Percentiles rank a stretch among this genome's conserved stretches.
Conservation (phyloP, 2,797 vertebrate species). For the Semaprochilodus insignis region DNA sequence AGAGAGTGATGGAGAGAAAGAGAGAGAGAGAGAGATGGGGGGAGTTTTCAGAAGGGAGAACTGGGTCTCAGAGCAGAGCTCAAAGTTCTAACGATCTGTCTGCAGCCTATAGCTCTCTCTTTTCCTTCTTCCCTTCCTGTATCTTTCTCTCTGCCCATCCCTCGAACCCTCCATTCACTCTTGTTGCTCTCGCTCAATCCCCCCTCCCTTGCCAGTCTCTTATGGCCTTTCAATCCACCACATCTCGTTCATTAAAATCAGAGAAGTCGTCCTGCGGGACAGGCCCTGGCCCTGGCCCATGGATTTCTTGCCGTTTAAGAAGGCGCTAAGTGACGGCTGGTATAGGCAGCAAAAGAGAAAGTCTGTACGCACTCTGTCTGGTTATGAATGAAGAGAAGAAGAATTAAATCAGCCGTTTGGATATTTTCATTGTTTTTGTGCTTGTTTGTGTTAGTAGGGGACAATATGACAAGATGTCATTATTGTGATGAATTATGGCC, state of each 20-base stretch:
- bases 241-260: slow-evolving; percentile 54
- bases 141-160: slow-evolving; percentile 24
- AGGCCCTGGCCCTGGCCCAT: slow-evolving; percentile 22
- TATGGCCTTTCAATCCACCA: slow-evolving; percentile 29
- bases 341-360: background rate
- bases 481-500: no score
- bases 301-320: slow-evolving; percentile 45
- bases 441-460: background rate
- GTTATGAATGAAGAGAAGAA: background rate
- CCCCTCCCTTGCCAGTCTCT: background rate
- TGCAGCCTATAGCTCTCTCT: slow-evolving; percentile 46
- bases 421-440: no score
- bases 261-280: slow-evolving; percentile 35
- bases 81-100: slow-evolving; percentile 46
- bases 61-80: slow-evolving; percentile 44
- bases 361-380: background rate
- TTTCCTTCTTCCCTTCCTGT: slow-evolving; percentile 1
- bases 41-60: slow-evolving; percentile 40
- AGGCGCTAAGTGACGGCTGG: slow-evolving; percentile 28
- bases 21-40: slow-evolving; percentile 8
- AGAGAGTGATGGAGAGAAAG: background rate
- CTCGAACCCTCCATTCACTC: slow-evolving; percentile 41
- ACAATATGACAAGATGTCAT: background rate
- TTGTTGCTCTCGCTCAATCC: slow-evolving; percentile 30
- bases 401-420: background rate